Evolutionary conservation across 2,888 invertebrate genomes (phyloP).

Genomic region (Calephelis perditalis): DNA sequence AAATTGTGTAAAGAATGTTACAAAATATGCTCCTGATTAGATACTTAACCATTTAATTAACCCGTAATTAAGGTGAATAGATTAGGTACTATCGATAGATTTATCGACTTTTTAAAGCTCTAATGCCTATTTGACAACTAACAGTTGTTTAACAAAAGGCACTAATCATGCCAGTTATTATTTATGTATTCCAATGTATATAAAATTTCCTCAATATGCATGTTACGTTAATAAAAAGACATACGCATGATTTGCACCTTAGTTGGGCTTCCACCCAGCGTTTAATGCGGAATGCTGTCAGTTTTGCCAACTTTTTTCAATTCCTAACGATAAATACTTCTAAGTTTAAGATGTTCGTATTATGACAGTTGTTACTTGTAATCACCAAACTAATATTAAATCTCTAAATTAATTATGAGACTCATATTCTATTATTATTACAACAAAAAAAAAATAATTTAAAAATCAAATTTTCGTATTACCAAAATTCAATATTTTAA

Average conservation of each 20-base stretch:
- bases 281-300: conserved; percentile 21
- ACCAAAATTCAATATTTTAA: too few relatives aligned
- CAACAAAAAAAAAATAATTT: too few relatives aligned
- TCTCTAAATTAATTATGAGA: not conserved
- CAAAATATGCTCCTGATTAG: conserved; percentile 13
- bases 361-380: conserved; percentile 5
- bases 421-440: not conserved
- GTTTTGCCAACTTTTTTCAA: conserved; percentile 16
- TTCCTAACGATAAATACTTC: not conserved
- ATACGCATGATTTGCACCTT: conserved; percentile 44
- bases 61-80: not conserved
- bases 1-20: conserved; percentile 10
- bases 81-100: not conserved
- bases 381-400: not conserved
- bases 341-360: conserved; percentile 1
- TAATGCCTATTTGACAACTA: not conserved
- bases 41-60: not conserved
- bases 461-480: too few relatives aligned
- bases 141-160: not conserved
- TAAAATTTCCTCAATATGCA: conserved; percentile 30
- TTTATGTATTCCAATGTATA: conserved; percentile 20
- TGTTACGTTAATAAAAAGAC: conserved; percentile 26
- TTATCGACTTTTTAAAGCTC: not conserved
- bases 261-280: conserved; percentile 41
- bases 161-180: conserved; percentile 7